phyloP scores from a whole-genome alignment of 1,140 invertebrate species.

The Drosophila kanapiae region DNA sequence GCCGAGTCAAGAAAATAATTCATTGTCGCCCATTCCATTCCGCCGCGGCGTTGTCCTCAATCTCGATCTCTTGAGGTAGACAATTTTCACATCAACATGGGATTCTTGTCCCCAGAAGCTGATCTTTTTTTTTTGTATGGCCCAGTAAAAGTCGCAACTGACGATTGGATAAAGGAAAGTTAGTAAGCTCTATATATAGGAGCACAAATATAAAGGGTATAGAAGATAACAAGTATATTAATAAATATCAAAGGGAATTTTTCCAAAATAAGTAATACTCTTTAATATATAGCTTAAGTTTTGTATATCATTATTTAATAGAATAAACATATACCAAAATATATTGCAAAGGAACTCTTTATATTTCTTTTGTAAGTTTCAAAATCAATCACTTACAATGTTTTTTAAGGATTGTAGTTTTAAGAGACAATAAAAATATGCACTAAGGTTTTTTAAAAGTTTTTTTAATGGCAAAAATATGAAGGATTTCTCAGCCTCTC shows the following conservation, averaged over 20 bases:
- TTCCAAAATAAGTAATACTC: neutral
- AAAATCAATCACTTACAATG: neutral
- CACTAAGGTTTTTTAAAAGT: neutral
- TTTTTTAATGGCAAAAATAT: no score
- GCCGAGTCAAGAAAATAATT: conserved; percentile 39
- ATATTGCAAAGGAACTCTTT: neutral
- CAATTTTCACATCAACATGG: conserved; percentile 44
- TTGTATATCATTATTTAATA: neutral
- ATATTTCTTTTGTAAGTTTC: neutral
- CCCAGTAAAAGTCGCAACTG: conserved; percentile 27
- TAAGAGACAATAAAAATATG: neutral
- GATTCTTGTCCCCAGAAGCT: conserved; percentile 44
- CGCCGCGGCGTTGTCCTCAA: conserved; percentile 39
- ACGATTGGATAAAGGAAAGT: conserved; percentile 23
- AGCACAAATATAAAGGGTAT: neutral
- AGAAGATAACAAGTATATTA: neutral
- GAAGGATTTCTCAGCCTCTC: no score
- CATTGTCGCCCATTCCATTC: conserved; percentile 42
- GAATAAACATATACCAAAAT: neutral
- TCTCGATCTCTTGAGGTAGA: conserved; percentile 31
- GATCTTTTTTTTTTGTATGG: conserved; percentile 19
- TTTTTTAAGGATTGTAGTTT: neutral
- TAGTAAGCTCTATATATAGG: neutral
- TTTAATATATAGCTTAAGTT: neutral
- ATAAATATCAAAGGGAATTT: neutral